Evolutionary conservation across 2,888 invertebrate species (phyloP).

Genomic region (Mythimna impura): DNA sequence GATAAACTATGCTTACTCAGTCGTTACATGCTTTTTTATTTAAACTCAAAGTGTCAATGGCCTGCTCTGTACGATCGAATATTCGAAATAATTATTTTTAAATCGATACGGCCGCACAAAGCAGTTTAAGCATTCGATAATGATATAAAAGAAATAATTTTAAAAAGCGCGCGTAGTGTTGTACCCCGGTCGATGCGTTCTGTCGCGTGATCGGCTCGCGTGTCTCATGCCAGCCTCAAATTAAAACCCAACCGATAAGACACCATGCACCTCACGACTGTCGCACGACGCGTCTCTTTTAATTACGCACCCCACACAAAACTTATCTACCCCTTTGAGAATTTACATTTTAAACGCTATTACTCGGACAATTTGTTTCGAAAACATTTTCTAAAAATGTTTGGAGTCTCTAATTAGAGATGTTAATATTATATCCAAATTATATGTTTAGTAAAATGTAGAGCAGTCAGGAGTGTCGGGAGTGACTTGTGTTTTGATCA

Average conservation of each 20-base stretch:
- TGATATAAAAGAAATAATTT: slow-evolving; percentile 83
- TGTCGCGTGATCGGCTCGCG: slow-evolving; percentile 88
- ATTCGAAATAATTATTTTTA: slow-evolving; percentile 66
- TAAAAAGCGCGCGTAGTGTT: slow-evolving; percentile 74
- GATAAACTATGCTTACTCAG: slow-evolving; percentile 72
- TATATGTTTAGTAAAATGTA: slow-evolving; percentile 38
- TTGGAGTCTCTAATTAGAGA: slow-evolving; percentile 60
- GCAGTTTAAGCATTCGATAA: slow-evolving; percentile 70
- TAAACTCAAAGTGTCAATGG: slow-evolving; percentile 60
- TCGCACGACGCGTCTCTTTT: slow-evolving; percentile 87
- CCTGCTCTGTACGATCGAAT: slow-evolving; percentile 52
- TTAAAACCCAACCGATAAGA: slow-evolving; percentile 89
- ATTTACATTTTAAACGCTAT: slow-evolving; percentile 76
- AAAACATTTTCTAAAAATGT: slow-evolving; percentile 59
- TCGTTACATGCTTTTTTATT: slow-evolving; percentile 65
- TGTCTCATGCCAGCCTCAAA: slow-evolving; percentile 88
- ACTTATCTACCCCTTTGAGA: slow-evolving; percentile 84
- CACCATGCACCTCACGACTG: slow-evolving; percentile 88
- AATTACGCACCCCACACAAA: slow-evolving; percentile 88
- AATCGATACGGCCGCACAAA: slow-evolving; percentile 62
- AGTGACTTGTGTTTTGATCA: slow-evolving; percentile 35
- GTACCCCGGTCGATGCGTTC: slow-evolving; percentile 76
- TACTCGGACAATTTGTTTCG: slow-evolving; percentile 62
- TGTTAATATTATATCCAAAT: slow-evolving; percentile 51
- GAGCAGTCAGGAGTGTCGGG: slow-evolving; percentile 21